These are phyloP conservation scores for Hippolais icterina DNA, from an alignment of 2,113 vertebrate species.

Conservation along the genomic window DNA sequence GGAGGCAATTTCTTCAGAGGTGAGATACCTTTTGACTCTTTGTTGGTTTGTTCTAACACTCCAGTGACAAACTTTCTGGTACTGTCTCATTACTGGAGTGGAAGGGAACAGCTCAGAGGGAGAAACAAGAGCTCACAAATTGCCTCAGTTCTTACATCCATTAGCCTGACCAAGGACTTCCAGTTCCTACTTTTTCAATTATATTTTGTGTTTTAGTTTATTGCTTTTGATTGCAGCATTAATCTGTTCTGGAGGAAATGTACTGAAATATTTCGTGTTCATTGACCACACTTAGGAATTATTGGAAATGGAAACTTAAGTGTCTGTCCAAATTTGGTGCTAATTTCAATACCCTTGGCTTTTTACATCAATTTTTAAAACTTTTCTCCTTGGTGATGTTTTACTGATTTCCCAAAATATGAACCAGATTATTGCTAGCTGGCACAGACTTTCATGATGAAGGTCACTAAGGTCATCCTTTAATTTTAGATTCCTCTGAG, in stretches of 20 bases:
- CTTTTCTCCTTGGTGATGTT: background rate
- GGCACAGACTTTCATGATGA: background rate
- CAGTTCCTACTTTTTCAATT: background rate
- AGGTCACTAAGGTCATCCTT: constrained; percentile 3
- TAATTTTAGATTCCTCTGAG: constrained; percentile 22
- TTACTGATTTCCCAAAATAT: background rate
- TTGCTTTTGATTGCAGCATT: constrained; percentile 38
- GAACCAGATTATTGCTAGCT: background rate
- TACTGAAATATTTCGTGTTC: constrained; percentile 20
- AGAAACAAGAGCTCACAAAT: background rate
- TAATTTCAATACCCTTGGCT: background rate
- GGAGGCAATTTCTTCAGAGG: background rate
- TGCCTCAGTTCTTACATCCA: background rate
- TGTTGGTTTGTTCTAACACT: background rate
- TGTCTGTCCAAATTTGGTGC: background rate
- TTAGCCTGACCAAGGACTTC: constrained; percentile 23
- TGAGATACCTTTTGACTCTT: background rate
- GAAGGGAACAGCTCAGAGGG: background rate
- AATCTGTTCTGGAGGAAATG: constrained; percentile 19
- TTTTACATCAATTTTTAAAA: constrained; percentile 20
- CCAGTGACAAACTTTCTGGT: background rate
- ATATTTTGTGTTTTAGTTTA: constrained; percentile 30
- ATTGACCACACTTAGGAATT: background rate
- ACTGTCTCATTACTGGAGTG: background rate
- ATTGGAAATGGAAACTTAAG: constrained; percentile 8